These are phyloP conservation scores for Pelodiscus sinensis DNA, from an alignment of 2,113 vertebrate species.

Conservation along the genomic window DNA sequence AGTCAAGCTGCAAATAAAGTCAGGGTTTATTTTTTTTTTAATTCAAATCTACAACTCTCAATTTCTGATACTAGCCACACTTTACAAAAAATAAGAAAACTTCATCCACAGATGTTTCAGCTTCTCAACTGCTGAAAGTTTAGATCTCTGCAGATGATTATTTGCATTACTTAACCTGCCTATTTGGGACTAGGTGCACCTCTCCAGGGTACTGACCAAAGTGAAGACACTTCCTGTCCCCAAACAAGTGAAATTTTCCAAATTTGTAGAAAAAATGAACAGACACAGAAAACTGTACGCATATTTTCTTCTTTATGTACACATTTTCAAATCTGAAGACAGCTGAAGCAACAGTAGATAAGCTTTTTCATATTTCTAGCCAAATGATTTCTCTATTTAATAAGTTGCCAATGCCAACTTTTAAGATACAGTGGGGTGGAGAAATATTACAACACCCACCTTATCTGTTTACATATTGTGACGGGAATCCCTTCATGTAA, in stretches of 20 bases:
- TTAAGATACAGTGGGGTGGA: neutral
- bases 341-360: neutral
- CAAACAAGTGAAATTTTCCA: neutral
- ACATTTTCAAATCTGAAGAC: neutral
- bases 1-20: neutral
- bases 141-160: neutral
- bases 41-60: neutral
- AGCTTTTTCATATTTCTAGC: neutral
- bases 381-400: neutral
- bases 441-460: neutral
- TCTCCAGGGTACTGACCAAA: neutral
- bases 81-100: neutral
- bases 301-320: neutral
- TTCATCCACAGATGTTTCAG: accelerated
- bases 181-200: neutral
- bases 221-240: neutral
- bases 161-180: neutral
- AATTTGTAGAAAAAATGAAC: neutral
- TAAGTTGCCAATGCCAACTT: neutral
- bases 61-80: neutral
- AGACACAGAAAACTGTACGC: neutral
- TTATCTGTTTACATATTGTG: constrained; percentile 24
- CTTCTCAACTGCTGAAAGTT: neutral
- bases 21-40: neutral
- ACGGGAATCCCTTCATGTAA: neutral